phyloP scores from a whole-genome alignment of 2,113 vertebrate species.

The Sinocyclocheilus anshuiensis region DNA sequence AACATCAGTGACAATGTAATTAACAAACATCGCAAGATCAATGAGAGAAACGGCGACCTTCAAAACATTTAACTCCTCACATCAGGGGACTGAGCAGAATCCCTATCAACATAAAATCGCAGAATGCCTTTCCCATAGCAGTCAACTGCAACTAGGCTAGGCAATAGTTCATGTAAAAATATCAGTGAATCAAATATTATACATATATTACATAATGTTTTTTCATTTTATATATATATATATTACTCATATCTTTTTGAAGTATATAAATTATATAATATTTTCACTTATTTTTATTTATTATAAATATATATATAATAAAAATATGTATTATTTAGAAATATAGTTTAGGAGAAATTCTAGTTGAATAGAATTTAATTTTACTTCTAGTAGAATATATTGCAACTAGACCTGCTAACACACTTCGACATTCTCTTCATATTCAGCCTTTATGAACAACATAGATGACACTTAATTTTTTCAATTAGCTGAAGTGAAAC shows the following conservation, averaged over 20 bases:
- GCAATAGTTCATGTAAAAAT: conserved; percentile 50
- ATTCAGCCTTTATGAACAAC: no score
- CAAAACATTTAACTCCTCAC: conserved; percentile 87
- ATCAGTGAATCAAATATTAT: not conserved
- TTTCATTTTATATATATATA: not conserved
- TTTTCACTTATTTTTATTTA: no score
- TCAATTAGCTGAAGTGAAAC: no score
- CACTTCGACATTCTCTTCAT: no score
- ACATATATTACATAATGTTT: not conserved
- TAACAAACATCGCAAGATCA: conserved; percentile 99
- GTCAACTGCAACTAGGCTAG: conserved; percentile 62
- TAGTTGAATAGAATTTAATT: not conserved
- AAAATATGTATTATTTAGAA: no score
- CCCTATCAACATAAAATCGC: conserved; percentile 74
- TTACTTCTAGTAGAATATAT: no score
- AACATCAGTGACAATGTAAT: conserved; percentile 99
- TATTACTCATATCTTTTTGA: not conserved
- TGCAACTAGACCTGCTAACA: no score
- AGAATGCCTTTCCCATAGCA: conserved; percentile 73
- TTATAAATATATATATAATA: no score
- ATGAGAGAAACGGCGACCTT: conserved; percentile 99
- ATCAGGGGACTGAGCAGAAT: conserved; percentile 73
- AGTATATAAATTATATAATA: no score
- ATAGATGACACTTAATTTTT: no score
- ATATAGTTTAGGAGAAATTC: not conserved